A percentile compares a stretch with the other conserved stretches of the same genome.
Evolutionary conservation across 2,888 invertebrate species (phyloP).

Genomic region (Drosophila mulleri): DNA sequence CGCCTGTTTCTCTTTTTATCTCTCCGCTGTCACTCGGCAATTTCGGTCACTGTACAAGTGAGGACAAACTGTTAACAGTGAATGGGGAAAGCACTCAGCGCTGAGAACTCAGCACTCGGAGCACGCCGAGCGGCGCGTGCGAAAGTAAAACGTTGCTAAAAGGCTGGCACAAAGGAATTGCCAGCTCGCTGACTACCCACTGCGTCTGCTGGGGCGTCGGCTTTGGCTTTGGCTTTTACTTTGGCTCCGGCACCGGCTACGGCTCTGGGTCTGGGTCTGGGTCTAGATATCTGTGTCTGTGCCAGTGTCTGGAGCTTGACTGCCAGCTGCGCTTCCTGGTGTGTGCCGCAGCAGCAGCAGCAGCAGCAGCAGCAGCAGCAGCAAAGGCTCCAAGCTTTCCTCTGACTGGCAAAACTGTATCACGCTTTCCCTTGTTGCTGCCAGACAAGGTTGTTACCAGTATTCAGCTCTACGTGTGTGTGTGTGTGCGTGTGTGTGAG

Average conservation of each 20-base stretch:
- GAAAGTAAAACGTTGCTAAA: constrained; percentile 74
- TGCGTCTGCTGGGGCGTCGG: constrained; percentile 45
- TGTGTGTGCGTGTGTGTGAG: constrained; percentile 44
- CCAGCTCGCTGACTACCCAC: constrained; percentile 49
- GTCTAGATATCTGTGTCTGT: constrained; percentile 35
- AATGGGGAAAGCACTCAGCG: constrained; percentile 7
- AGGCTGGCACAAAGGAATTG: constrained; percentile 72
- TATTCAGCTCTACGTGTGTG: constrained; percentile 22
- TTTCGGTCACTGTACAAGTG: constrained; percentile 34
- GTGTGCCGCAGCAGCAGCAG: constrained; percentile 48
- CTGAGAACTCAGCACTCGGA: constrained; percentile 3
- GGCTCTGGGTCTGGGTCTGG: constrained; percentile 13
- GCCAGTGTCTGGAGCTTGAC: constrained; percentile 45
- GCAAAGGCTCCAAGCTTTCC: constrained; percentile 43
- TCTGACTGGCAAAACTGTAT: constrained; percentile 66
- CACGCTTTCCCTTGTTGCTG: constrained; percentile 68
- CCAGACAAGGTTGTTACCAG: constrained; percentile 44
- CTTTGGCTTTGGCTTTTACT: constrained; percentile 15
- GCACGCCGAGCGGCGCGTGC: constrained; percentile 45
- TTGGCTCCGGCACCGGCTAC: constrained; percentile 6
- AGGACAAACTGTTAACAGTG: constrained; percentile 6
- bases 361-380: constrained; percentile 5
- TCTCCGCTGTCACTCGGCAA: background rate
- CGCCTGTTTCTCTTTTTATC: background rate
- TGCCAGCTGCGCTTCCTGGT: constrained; percentile 56